Conservation (phyloP, 2,888 invertebrate genomes). For the Brachyptera putata region DNA sequence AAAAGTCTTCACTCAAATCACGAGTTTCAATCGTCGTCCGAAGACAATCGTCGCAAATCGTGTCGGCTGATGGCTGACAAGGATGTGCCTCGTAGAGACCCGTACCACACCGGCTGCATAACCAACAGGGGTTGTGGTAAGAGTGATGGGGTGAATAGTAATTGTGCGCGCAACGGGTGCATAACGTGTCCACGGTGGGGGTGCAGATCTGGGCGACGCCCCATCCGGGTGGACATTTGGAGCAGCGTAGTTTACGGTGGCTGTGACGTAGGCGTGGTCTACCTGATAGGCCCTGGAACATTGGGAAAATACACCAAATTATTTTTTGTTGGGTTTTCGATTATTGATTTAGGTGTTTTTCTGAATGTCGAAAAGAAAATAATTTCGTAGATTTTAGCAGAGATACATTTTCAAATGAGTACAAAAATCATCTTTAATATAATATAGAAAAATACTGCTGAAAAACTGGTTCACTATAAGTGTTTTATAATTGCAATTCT, state of each 20-base stretch:
- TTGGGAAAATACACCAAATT: too few species aligned
- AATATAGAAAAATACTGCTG: too few species aligned
- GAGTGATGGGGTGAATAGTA: slow-evolving; percentile 46
- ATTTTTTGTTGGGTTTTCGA: too few species aligned
- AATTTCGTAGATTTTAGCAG: not conserved
- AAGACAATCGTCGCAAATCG: slow-evolving; percentile 46
- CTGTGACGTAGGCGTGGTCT: slow-evolving; percentile 43
- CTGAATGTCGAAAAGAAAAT: not conserved
- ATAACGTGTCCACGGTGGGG: slow-evolving; percentile 40
- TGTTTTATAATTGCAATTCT: not conserved
- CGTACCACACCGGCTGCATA: slow-evolving; percentile 46
- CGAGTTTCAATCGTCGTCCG: slow-evolving; percentile 35
- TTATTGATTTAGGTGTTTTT: too few species aligned
- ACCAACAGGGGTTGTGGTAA: slow-evolving; percentile 44
- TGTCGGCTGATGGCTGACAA: slow-evolving; percentile 43
- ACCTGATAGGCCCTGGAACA: slow-evolving; percentile 33
- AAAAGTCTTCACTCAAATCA: slow-evolving; percentile 28
- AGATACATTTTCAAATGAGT: too few species aligned
- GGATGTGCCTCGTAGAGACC: slow-evolving; percentile 47
- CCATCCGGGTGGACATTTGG: slow-evolving; percentile 46
- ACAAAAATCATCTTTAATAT: too few species aligned
- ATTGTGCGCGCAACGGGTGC: slow-evolving; percentile 42
- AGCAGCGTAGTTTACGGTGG: slow-evolving; percentile 42
- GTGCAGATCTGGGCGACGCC: slow-evolving; percentile 41
- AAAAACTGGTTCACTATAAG: not conserved